Percentiles rank a stretch among this genome's conserved stretches.
Evolutionary conservation across 2,888 invertebrate genomes (phyloP).

Genomic region (Ceramica pisi): DNA sequence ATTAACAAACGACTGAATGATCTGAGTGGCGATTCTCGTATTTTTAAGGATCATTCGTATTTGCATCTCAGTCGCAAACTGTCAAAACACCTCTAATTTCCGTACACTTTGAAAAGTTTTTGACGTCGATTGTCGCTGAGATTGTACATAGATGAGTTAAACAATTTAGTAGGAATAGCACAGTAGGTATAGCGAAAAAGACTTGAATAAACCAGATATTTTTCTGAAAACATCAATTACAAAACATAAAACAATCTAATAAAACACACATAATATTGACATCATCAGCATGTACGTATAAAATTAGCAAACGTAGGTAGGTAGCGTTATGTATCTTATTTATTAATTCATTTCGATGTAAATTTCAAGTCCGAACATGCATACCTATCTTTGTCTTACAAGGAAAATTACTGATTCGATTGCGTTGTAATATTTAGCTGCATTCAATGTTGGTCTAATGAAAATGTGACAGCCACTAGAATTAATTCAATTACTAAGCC

Average conservation of each 20-base stretch:
- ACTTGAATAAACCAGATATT: too few relatives aligned
- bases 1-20: not conserved
- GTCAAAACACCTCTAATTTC: too few relatives aligned
- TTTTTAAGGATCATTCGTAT: too few relatives aligned
- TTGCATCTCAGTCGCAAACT: too few relatives aligned
- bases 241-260: too few relatives aligned
- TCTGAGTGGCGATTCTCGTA: not conserved
- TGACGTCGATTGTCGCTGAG: too few relatives aligned
- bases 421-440: constrained; percentile 11
- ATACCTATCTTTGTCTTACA: not conserved
- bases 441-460: not conserved
- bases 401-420: constrained; percentile 23
- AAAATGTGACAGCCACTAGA: not conserved
- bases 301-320: constrained; percentile 9
- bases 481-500: too few relatives aligned
- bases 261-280: not conserved
- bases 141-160: too few relatives aligned
- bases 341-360: constrained; percentile 47
- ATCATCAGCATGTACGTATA: not conserved
- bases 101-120: too few relatives aligned
- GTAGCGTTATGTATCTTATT: constrained; percentile 13
- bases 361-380: constrained; percentile 23
- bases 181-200: too few relatives aligned
- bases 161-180: too few relatives aligned
- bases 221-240: too few relatives aligned